Base-by-base conservation (phyloP, 2,797 vertebrate genomes). In the Prunella strophiata region DNA sequence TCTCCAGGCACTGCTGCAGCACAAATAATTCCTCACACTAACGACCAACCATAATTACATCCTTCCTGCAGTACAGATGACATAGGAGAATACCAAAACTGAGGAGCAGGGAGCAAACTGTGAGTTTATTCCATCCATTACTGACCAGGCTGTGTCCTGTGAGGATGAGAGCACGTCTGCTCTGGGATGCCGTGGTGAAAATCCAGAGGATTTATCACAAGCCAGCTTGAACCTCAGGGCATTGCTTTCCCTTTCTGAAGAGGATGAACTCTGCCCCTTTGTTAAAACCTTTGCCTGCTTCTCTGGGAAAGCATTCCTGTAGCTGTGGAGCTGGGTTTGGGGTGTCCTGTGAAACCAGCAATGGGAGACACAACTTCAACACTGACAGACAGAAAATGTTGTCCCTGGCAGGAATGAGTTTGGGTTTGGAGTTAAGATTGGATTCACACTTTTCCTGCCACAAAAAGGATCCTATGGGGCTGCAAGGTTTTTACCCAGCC, bases 51-150 rank as follows among this genome's bases (percentile, higher is more conserved):
- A 67, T 88, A 93, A 95, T 93, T 92, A 94, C 89, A 91, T 91
- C 95, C 91, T 96, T 96, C 94, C 95, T 93, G 91, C 63, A 84
- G 79, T 12, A 63, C 32, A 51, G 79, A 63, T 90, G 87, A 88
- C 94, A 95, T 47, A 36, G 20, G 67, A 94, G 79, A 81, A 82
- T n/a, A 93, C 29, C 73, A 78, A 63, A 86, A 76, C n/a, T 3
- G 58, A 91, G 63, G 74, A 95, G 82, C 73, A 76, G 63, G 62
- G 68, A 92, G 68, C 80, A 47, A 54, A 68, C 48, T 73, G 67
- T 11, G 15, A 71, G 54, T 40, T 95, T 66, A n/a, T 93, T 76
- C 74, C 85, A 52, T 11, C 67, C 54, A 15, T 79, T 63, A 55
- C 14, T 71, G 89, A 50, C 4, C 85, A 86, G 48, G 36, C 51